Evolutionary conservation across 2,888 invertebrate species (phyloP), one percentile per base, ranked within the genome.

Genomic region (Drosophila sordidula): DNA sequence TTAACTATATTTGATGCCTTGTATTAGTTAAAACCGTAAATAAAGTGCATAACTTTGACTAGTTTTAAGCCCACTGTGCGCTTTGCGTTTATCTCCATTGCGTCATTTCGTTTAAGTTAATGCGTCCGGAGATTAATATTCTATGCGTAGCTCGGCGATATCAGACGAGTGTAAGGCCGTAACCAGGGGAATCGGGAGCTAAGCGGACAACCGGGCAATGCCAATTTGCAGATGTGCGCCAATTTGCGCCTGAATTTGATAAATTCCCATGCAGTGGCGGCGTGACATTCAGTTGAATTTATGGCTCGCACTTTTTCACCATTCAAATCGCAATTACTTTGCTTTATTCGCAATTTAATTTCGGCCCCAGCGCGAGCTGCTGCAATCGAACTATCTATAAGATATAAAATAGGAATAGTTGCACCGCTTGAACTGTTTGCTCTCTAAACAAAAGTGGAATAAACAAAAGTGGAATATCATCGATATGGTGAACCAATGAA

Each of bases 261-360:
- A 89, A 90, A 91, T 89, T 89, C 87, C 68, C 78, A 76, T 83
- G 83, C 87, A 82, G 88, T 78, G 86, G 80, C 89, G 77, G 76
- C 82, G 79, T 89, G 90, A 90, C 91, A 89, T 65, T 90, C 85
- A 88, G 85, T 87, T 85, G 77, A 86, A 91, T 90, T 91, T 90
- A 91, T 90, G 80, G 73, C 80, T 66, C 78, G 72, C 82, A 80
- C 84, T 88, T 89, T 90, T 85, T 79, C 75, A 79, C 82, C 74
- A 90, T 87, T 89, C 79, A 87, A 88, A 87, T 89, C 72, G 87
- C 87, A 87, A 88, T 90, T 90, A 89, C 84, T 89, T 90, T 88
- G 84, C 73, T 69, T 86, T 79, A 86, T 83, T 80, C 71, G 89
- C 88, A 89, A 88, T 89, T 86, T 89, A 74, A 87, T 82, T 87